Percentiles rank a stretch among this genome's conserved stretches.
Evolutionary conservation across 2,888 invertebrate species (phyloP).

Genomic region (Phasia obesa): DNA sequence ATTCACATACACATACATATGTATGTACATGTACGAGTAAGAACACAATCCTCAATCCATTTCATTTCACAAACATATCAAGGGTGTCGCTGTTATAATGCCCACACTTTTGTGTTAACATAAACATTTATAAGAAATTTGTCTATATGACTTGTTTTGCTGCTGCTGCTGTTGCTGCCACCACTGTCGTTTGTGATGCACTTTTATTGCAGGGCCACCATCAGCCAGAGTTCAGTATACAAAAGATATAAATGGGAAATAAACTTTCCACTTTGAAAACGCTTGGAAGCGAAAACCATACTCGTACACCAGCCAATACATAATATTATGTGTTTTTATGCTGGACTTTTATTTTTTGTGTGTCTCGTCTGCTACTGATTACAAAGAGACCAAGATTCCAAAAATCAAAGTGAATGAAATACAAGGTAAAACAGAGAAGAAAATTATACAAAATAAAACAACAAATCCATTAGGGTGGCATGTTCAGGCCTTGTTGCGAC

Average conservation of each 20-base stretch:
- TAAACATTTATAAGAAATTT: conserved; percentile 71
- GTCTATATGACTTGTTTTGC: conserved; percentile 43
- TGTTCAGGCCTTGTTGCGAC: conserved; percentile 46
- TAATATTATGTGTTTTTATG: conserved; percentile 20
- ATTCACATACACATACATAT: conserved; percentile 21
- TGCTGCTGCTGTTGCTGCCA: conserved; percentile 1
- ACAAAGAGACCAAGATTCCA: conserved; percentile 41
- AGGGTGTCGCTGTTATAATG: conserved; percentile 69
- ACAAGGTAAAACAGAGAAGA: conserved; percentile 20
- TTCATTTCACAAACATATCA: conserved; percentile 51
- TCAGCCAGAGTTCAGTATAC: conserved; percentile 30
- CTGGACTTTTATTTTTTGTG: conserved; percentile 53
- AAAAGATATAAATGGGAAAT: conserved; percentile 35
- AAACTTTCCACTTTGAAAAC: conserved; percentile 30
- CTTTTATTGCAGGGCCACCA: conserved; percentile 46
- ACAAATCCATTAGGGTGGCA: conserved; percentile 68
- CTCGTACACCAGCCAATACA: conserved; percentile 12
- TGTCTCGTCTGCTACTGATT: conserved; percentile 70
- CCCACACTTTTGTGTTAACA: conserved; percentile 71
- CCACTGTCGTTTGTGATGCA: conserved; percentile 4
- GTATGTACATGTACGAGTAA: background rate
- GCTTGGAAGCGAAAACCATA: background rate
- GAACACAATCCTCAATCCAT: conserved; percentile 8
- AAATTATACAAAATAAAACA: conserved; percentile 48
- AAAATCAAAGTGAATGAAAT: conserved; percentile 34